Evolutionary conservation across 2,797 vertebrate genomes (phyloP).

Genomic region (Mormyrus proboscirostris): DNA sequence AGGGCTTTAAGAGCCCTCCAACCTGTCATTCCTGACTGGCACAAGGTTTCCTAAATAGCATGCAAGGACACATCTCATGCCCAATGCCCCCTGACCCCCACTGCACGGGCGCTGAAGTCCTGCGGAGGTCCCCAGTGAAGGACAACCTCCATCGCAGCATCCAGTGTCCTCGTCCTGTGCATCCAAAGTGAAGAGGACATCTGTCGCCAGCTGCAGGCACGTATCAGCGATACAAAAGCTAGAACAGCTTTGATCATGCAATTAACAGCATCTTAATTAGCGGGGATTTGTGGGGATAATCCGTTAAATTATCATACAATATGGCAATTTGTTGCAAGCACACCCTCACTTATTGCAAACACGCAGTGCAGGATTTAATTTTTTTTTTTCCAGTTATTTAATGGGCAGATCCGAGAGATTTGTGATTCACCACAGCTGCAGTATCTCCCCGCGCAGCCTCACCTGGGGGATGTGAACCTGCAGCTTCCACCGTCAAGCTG

Average conservation of each 20-base stretch:
- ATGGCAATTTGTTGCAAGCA: conserved; percentile 2
- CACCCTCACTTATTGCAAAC: not conserved
- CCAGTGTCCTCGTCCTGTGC: not conserved
- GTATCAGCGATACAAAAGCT: not conserved
- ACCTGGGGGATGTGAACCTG: not conserved
- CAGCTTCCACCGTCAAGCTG: not conserved
- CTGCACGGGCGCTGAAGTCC: not conserved
- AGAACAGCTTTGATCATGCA: not conserved
- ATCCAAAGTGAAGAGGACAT: not conserved
- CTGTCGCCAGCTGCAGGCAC: not conserved
- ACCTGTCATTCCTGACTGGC: not conserved
- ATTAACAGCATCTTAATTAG: conserved; percentile 4
- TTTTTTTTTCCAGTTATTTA: not conserved
- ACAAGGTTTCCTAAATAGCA: not conserved
- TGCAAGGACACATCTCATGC: not conserved
- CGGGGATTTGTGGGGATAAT: not conserved
- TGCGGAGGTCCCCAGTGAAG: not conserved
- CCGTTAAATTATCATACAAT: not conserved
- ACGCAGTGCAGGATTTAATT: not conserved
- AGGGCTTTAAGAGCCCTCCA: not conserved
- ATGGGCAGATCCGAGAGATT: not conserved
- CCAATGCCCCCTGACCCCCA: not conserved
- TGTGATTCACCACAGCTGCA: not conserved
- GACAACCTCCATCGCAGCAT: not conserved
- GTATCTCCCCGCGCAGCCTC: not conserved